Evolutionary conservation across 1,140 invertebrate species (phyloP), one percentile per base, ranked within the genome.

Genomic region (Mylabris phalerata): DNA sequence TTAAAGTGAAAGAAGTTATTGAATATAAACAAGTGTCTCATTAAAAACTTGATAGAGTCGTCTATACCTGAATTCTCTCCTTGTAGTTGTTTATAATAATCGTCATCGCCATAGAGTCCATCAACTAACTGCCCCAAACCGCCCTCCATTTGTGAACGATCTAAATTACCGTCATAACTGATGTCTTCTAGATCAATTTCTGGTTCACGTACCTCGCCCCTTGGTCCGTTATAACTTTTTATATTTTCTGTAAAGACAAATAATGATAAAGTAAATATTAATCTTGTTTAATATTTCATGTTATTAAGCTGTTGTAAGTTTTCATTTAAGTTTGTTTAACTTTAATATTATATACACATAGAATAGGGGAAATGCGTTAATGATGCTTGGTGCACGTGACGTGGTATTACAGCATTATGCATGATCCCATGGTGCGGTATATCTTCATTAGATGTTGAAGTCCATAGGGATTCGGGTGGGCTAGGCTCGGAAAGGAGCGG

Each of bases 81-180:
- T 49, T 74, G 73, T 9, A 80, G 75, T 19, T 76, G 74, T 43
- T 78, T 74, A 58, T 80, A 78, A 58, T 79, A 81, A 57, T 82
- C 79, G 49, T 90, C 87, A 42, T 83, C 79, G 25, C 92, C 91
- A 60, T 80, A 80, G 59, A 84, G 82, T 4, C 93, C 93, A 73
- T 98, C 95, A 9, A 88, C 87, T 48, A 98, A 80, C 73, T 95
- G 90, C 11, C 95, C 95, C 2, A 98, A 75, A 2, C 95, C 95
- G 24, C 86, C 85, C 11, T 79, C 80, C 63, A 93, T 82, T 62
- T 79, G 76, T 40, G 78, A 82, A 2, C 80, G 83, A 57, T 85
- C 82, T 79, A 89, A 87, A 54, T 85, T 80, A 2, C 95, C 95
- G 75, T 98, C 95, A 76, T 97, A 98, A 40, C 88, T 90, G 63